Conservation (phyloP, 2,113 vertebrate genomes). For the Ia io region DNA sequence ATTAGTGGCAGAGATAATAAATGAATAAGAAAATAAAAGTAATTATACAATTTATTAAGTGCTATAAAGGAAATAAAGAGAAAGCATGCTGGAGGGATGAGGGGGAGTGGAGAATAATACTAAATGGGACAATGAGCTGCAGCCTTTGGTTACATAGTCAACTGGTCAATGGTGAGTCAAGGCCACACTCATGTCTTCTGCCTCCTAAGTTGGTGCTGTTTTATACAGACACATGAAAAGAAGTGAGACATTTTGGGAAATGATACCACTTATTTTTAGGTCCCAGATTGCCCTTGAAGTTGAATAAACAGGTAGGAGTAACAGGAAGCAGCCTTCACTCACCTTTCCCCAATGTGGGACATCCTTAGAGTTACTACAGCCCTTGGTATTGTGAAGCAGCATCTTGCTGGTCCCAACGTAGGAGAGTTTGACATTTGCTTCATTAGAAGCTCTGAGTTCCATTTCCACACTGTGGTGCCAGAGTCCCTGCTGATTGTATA, state of each 20-base stretch:
- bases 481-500: not conserved
- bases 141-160: not conserved
- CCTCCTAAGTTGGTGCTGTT: not conserved
- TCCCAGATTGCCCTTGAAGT: not conserved
- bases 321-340: not conserved
- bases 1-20: not conserved
- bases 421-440: not conserved
- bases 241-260: not conserved
- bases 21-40: not conserved
- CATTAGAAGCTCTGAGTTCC: not conserved
- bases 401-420: not conserved
- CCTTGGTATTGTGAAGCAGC: not conserved
- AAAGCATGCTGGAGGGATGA: fast-evolving
- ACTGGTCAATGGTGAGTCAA: not conserved
- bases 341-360: not conserved
- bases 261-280: not conserved
- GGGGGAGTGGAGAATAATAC: not conserved
- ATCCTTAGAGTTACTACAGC: not conserved
- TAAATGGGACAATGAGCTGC: not conserved
- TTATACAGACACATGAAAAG: not conserved
- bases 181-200: not conserved
- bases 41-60: not conserved
- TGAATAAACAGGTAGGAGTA: not conserved
- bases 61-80: not conserved
- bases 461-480: not conserved